Evolutionary conservation across 1,140 invertebrate species (phyloP), one percentile per base, ranked within the genome.

Genomic region (Zaprionus tsacasi): DNA sequence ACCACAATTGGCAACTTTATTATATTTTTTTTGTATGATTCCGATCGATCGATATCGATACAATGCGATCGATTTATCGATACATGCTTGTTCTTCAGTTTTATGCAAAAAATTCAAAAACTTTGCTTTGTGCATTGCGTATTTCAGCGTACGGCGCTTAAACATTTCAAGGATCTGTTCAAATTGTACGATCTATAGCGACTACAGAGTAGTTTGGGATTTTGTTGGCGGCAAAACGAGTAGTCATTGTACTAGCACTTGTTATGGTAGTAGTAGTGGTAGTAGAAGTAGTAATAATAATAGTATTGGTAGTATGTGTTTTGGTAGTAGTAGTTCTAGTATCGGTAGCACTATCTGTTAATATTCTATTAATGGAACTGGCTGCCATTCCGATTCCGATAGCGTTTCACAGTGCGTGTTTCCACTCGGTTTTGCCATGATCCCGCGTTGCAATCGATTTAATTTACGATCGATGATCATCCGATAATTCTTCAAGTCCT

Each of bases 41-140:
- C 66, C 70, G 56, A 72, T 70, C 65, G 43, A 36, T 76, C 65
- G 48, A 71, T 76, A 61, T 43, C 45, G 38, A 27, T 66, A 55
- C 33, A 55, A 52, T 30, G 6, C 50, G 45, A 61, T 64, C 48
- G 40, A 50, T 69, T 56, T 36, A 17, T 48, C 7, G 6, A 52
- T 38, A 40, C 27, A 11, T 58, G 1, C 7, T 70, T 76, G 54
- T 12, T 58, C 64, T 65, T 86, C 82, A 91, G 78, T 91, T 91
- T 81, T 81, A 91, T 86, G 81, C 89, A 91, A 89, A 66, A 83
- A 91, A 87, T 91, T 91, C 81, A 91, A 91, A 89, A 91, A 86
- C 88, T 70, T 80, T 72, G 45, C 38, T 21, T 35, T 38, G 10
- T 54, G 40, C 52, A 56, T 17, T 35, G 48, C 54, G 21, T 56